phyloP scores from a whole-genome alignment of 1,140 invertebrate genomes.

The Habropoda laboriosa region DNA sequence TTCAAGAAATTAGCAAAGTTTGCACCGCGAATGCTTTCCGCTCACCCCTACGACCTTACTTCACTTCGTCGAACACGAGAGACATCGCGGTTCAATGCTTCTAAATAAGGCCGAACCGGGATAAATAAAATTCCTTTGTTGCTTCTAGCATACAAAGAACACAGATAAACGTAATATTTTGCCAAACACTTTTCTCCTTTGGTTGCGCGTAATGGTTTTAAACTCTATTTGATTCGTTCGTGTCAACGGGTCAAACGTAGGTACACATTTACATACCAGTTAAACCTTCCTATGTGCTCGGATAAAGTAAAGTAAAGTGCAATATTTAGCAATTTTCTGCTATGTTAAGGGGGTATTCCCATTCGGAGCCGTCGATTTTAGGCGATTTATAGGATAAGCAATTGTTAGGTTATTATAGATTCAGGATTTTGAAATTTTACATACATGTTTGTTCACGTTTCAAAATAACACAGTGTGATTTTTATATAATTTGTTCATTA shows the following conservation, averaged over 20 bases:
- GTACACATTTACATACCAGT: no score
- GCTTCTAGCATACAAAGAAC: neutral
- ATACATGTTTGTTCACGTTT: no score
- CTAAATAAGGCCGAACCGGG: constrained; percentile 47
- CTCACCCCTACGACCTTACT: neutral
- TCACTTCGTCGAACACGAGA: constrained; percentile 17
- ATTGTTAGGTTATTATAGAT: no score
- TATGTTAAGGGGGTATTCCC: no score
- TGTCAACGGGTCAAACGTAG: neutral
- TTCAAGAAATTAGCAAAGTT: constrained; percentile 69
- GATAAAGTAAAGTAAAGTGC: no score
- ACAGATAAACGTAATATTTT: constrained; percentile 47
- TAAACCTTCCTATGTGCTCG: no score
- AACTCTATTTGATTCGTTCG: neutral
- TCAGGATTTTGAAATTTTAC: no score
- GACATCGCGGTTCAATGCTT: constrained; percentile 49
- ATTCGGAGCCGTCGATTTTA: no score
- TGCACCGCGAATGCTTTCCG: constrained; percentile 29
- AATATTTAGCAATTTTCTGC: no score
- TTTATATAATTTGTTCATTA: no score
- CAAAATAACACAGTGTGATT: no score
- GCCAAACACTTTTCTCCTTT: neutral
- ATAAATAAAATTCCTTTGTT: constrained; percentile 58
- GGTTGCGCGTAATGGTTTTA: neutral
- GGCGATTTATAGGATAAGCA: no score